These are phyloP conservation scores for Darevskia mixta DNA, from an alignment of 2,797 vertebrate genomes.

Conservation along the genomic window DNA sequence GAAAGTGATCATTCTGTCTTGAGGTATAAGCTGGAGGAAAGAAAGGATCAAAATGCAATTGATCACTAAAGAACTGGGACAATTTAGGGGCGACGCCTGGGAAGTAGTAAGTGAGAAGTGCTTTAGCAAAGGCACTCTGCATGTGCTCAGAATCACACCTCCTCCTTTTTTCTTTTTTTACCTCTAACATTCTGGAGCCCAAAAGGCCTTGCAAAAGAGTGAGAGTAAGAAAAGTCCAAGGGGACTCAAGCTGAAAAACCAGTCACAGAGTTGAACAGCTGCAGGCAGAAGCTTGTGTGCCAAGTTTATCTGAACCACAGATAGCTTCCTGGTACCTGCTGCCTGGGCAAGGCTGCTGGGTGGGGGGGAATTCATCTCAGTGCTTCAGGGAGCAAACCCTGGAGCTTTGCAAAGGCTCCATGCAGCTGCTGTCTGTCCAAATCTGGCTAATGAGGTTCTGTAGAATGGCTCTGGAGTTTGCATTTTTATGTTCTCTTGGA, in stretches of 20 bases:
- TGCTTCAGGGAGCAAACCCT: too few species aligned
- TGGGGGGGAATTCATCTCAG: neutral
- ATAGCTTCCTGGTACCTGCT: neutral
- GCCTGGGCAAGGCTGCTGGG: neutral
- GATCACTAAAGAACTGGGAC: too few species aligned
- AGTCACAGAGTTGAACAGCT: neutral
- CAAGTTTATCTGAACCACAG: neutral
- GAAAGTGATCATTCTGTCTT: too few species aligned
- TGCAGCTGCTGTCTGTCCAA: neutral
- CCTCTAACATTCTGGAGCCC: neutral
- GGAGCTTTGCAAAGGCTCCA: neutral
- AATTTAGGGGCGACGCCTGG: too few species aligned
- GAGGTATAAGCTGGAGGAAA: too few species aligned
- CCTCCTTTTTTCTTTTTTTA: too few species aligned
- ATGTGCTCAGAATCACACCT: too few species aligned
- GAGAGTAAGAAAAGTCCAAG: neutral
- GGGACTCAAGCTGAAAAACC: too few species aligned
- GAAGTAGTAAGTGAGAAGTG: too few species aligned
- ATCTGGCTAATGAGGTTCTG: neutral
- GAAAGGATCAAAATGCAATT: too few species aligned
- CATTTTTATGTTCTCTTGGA: neutral
- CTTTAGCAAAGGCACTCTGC: too few species aligned
- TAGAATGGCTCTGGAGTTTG: neutral
- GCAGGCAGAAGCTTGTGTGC: neutral
- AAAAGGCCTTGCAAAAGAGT: too few species aligned